A percentile compares a stretch with the other conserved stretches of the same genome.
Evolutionary conservation across 2,888 invertebrate species (phyloP).

Genomic region (Acanthosepion pharaonis): DNA sequence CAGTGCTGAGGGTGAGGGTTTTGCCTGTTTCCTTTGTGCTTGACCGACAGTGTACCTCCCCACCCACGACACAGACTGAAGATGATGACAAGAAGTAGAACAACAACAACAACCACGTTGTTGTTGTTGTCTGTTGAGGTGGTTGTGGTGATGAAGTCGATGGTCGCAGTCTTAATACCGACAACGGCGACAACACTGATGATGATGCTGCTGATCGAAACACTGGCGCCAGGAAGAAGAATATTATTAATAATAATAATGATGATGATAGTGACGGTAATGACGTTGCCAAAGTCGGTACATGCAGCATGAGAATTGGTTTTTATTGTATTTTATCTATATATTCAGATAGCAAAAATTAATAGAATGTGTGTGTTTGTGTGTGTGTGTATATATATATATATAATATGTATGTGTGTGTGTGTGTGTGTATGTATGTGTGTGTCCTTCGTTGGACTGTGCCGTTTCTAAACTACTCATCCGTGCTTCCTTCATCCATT

Average conservation of each 20-base stretch:
- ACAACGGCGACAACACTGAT: not conserved
- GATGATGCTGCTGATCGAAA: not conserved
- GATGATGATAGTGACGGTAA: not conserved
- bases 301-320: not conserved
- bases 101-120: not conserved
- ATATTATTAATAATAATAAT: not conserved
- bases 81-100: not conserved
- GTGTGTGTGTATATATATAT: not conserved
- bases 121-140: slow-evolving; percentile 15
- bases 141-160: not conserved
- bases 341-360: not conserved
- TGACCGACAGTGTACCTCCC: not conserved
- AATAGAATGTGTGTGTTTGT: not conserved
- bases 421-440: not conserved
- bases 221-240: not conserved
- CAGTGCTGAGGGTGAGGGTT: slow-evolving; percentile 9
- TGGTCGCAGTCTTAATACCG: not conserved
- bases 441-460: slow-evolving; percentile 9
- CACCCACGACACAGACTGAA: not conserved
- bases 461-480: slow-evolving; percentile 33
- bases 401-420: not conserved
- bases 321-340: not conserved
- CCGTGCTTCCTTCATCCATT: slow-evolving; percentile 33
- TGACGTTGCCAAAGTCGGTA: not conserved
- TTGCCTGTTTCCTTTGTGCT: not conserved